Evolutionary conservation across 2,797 vertebrate genomes (phyloP).

Genomic region (Siniperca undulata): DNA sequence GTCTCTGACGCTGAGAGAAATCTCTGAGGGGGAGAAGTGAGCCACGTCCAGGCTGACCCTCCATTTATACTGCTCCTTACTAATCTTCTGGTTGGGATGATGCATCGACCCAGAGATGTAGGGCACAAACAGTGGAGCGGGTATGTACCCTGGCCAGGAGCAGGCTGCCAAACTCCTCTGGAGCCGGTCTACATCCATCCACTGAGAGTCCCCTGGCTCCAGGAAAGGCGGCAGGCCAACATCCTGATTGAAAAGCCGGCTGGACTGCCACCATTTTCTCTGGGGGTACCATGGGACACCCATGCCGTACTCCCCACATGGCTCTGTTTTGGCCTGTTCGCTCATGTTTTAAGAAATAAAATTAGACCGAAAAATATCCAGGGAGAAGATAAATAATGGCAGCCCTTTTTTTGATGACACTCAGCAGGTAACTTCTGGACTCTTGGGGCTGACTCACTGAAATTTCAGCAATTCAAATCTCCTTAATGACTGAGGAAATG

Average conservation of each 20-base stretch:
- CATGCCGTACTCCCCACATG: constrained; percentile 49
- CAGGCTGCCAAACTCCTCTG: constrained; percentile 71
- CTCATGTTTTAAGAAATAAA: constrained; percentile 51
- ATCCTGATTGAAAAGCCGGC: constrained; percentile 75
- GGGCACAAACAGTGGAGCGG: constrained; percentile 69
- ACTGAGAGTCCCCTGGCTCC: constrained; percentile 68
- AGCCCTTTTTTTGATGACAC: constrained; percentile 1
- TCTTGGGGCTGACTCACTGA: constrained; percentile 6
- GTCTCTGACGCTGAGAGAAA: constrained; percentile 74
- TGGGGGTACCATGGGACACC: constrained; percentile 65
- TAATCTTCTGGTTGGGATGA: constrained; percentile 55
- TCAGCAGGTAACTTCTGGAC: constrained; percentile 17
- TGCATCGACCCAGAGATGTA: constrained; percentile 59
- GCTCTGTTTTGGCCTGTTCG: constrained; percentile 58
- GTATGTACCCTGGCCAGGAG: constrained; percentile 76
- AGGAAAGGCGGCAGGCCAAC: constrained; percentile 76
- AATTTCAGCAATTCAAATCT: constrained; percentile 42
- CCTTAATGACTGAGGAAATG: constrained; percentile 46
- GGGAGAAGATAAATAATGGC: neutral
- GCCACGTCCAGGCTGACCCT: constrained; percentile 83
- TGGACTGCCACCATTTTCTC: constrained; percentile 75
- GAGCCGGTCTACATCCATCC: constrained; percentile 75
- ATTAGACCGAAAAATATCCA: neutral
- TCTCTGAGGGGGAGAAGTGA: constrained; percentile 84
- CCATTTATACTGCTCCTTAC: constrained; percentile 76